Conservation (phyloP, 1,140 invertebrate genomes). For the Atta texana region DNA sequence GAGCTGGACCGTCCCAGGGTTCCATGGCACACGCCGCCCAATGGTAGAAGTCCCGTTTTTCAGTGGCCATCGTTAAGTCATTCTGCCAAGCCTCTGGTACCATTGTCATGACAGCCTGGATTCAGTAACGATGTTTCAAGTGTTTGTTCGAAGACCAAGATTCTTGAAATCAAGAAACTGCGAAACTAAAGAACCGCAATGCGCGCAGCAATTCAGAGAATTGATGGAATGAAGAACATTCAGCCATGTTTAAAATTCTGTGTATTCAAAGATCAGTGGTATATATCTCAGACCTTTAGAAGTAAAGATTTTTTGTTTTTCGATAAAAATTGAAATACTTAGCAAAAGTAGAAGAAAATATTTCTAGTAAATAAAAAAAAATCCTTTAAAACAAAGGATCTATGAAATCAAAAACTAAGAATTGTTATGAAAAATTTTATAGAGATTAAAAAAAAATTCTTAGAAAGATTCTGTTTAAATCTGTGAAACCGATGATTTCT, state of each 20-base stretch:
- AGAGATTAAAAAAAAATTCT: background rate
- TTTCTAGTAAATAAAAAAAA: no score
- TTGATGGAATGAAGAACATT: background rate
- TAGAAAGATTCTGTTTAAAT: background rate
- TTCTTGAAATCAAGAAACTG: conserved; percentile 10
- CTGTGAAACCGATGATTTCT: background rate
- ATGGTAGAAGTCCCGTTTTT: conserved; percentile 98
- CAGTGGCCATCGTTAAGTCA: conserved; percentile 95
- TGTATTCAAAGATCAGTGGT: background rate
- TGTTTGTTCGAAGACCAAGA: conserved; percentile 2
- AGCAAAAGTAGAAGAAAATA: background rate
- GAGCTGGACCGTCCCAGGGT: conserved; percentile 99
- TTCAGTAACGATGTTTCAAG: conserved; percentile 38
- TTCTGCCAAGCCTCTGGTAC: conserved; percentile 99
- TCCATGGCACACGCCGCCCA: conserved; percentile 99
- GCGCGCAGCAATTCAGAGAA: background rate
- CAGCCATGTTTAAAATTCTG: background rate
- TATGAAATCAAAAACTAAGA: background rate
- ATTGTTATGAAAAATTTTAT: background rate
- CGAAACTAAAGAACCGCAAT: background rate
- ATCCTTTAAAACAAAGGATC: background rate
- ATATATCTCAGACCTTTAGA: background rate
- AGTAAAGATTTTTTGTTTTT: background rate
- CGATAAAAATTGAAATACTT: background rate
- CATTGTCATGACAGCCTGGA: conserved; percentile 98